Percentiles rank a stretch among this genome's conserved stretches.
These are phyloP conservation scores for Corapipo altera DNA, from an alignment of 2,113 vertebrate species.

Conservation along the genomic window DNA sequence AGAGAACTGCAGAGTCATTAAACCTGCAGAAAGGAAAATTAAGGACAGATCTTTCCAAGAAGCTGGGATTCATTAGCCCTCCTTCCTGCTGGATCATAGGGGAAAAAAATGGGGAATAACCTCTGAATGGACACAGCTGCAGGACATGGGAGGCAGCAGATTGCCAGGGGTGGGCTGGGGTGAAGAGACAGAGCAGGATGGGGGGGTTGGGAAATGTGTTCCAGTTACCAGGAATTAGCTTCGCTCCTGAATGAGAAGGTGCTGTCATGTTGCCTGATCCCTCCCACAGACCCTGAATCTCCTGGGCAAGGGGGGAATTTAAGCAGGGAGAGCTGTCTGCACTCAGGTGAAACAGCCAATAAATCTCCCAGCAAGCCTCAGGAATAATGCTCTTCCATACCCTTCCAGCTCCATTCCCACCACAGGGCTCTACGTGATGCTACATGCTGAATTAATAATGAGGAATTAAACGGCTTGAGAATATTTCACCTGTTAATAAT, in stretches of 20 bases:
- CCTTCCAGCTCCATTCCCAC: background rate
- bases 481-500: constrained; percentile 26
- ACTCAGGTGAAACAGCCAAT: background rate
- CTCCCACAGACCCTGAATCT: accelerated
- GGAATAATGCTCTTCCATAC: background rate
- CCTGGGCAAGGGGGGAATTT: background rate
- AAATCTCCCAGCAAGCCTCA: background rate
- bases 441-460: constrained; percentile 12
- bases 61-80: background rate
- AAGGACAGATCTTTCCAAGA: background rate
- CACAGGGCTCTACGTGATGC: background rate
- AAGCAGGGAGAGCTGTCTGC: background rate
- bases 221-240: background rate
- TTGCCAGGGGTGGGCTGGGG: background rate
- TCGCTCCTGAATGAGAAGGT: background rate
- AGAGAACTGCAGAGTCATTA: background rate
- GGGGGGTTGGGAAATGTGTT: background rate
- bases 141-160: background rate
- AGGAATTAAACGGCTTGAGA: background rate
- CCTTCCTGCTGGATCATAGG: background rate
- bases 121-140: background rate
- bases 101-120: accelerated
- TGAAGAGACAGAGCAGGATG: background rate
- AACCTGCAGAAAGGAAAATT: background rate
- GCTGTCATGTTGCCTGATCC: too few relatives aligned